These are phyloP conservation scores for Pachypeltis micranthus DNA, from an alignment of 1,140 invertebrate species.

Conservation along the genomic window DNA sequence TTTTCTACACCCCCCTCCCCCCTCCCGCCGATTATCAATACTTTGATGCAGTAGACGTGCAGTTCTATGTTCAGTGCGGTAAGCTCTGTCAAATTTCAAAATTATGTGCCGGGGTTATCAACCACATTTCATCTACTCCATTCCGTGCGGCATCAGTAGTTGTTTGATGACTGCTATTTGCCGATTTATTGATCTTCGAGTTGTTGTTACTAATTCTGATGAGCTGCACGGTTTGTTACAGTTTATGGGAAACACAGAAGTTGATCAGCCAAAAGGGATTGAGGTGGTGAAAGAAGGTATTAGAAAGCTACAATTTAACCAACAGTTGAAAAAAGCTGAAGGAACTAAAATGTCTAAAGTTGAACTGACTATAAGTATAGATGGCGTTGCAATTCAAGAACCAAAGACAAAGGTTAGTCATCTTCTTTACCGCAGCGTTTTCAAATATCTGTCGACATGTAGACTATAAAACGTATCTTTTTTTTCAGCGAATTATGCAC, in stretches of 20 bases:
- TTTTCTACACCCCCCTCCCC: too few relatives aligned
- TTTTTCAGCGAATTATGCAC: conserved; percentile 61
- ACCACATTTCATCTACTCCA: background rate
- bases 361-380: conserved; percentile 83
- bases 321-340: conserved; percentile 86
- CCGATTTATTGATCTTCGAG: background rate
- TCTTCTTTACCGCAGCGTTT: too few relatives aligned
- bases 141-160: background rate
- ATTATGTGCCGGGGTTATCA: too few relatives aligned
- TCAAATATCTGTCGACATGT: conserved; percentile 1
- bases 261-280: conserved; percentile 91
- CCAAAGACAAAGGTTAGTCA: conserved; percentile 48
- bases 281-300: conserved; percentile 94
- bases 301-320: conserved; percentile 84
- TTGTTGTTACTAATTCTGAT: conserved; percentile 25
- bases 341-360: conserved; percentile 86
- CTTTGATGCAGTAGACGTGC: background rate
- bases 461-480: conserved; percentile 12
- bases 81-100: background rate
- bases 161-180: background rate
- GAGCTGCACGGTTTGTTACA: too few relatives aligned
- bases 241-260: conserved; percentile 87
- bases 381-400: conserved; percentile 89
- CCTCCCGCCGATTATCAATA: too few relatives aligned
- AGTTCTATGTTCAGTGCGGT: background rate